Conservation (phyloP, 2,888 invertebrate genomes). For the Erebia palarica region DNA sequence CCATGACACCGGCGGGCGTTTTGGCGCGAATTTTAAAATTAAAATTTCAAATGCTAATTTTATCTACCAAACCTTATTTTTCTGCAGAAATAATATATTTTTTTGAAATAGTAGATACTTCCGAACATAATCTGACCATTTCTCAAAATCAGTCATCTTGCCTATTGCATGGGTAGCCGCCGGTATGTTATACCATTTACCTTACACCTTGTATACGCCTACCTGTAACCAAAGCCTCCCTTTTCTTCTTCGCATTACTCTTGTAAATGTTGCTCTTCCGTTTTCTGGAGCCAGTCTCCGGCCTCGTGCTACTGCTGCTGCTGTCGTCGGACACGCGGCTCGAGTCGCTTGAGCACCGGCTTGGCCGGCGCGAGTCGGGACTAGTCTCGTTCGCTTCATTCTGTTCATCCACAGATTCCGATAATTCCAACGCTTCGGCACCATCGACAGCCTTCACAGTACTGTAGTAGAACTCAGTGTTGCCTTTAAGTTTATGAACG, state of each 20-base stretch:
- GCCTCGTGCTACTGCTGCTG: slow-evolving; percentile 63
- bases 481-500: slow-evolving; percentile 83
- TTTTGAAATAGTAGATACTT: too few species aligned
- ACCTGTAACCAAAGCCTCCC: slow-evolving; percentile 54
- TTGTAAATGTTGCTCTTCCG: slow-evolving; percentile 60
- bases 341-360: slow-evolving; percentile 74
- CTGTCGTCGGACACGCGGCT: slow-evolving; percentile 75
- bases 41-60: too few species aligned
- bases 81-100: too few species aligned
- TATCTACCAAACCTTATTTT: too few species aligned
- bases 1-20: too few species aligned
- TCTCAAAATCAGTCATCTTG: too few species aligned
- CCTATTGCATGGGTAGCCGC: too few species aligned
- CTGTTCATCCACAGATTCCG: slow-evolving; percentile 54
- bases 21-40: too few species aligned
- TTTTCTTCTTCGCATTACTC: slow-evolving; percentile 56
- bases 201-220: too few species aligned
- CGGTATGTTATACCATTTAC: too few species aligned
- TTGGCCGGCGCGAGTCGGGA: slow-evolving; percentile 66
- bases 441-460: slow-evolving; percentile 75
- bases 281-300: slow-evolving; percentile 61
- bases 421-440: slow-evolving; percentile 63
- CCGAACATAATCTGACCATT: too few species aligned
- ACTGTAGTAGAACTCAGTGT: slow-evolving; percentile 76
- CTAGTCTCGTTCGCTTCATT: slow-evolving; percentile 57